Conservation (phyloP, 2,797 vertebrate species). For the Ctenosaura bakeri region DNA sequence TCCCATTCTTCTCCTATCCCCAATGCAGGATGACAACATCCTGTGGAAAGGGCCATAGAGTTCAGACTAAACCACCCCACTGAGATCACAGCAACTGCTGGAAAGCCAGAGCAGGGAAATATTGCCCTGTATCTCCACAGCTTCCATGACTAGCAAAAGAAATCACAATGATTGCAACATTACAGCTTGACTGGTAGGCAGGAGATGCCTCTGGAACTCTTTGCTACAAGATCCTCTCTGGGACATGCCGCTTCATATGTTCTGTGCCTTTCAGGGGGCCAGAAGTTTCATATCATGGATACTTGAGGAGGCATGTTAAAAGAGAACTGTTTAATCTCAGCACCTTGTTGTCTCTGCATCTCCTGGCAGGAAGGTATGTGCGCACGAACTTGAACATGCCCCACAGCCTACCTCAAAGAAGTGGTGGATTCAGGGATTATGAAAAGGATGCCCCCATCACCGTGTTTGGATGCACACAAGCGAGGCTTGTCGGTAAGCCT, state of each 20-base stretch:
- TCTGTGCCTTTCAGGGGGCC: not conserved
- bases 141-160: not conserved
- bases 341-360: not conserved
- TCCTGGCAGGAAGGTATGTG: constrained; percentile 88
- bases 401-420: constrained; percentile 88
- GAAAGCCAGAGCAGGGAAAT: not conserved
- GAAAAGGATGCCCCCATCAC: constrained; percentile 98
- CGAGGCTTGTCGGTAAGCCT: constrained; percentile 91
- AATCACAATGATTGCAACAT: no score
- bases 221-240: not conserved
- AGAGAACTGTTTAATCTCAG: not conserved
- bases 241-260: not conserved
- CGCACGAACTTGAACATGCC: constrained; percentile 99
- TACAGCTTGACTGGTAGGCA: not conserved
- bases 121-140: not conserved
- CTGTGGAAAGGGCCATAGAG: no score
- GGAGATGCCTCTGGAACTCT: not conserved
- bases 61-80: no score
- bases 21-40: no score
- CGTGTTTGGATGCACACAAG: constrained; percentile 96
- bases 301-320: rapidly evolving
- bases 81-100: no score
- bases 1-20: no score
- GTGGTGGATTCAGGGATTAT: constrained; percentile 91
- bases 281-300: not conserved